A percentile compares a stretch with the other conserved stretches of the same genome.
Conservation (phyloP, 2,797 vertebrate genomes). For the Ambastaia sidthimunki region DNA sequence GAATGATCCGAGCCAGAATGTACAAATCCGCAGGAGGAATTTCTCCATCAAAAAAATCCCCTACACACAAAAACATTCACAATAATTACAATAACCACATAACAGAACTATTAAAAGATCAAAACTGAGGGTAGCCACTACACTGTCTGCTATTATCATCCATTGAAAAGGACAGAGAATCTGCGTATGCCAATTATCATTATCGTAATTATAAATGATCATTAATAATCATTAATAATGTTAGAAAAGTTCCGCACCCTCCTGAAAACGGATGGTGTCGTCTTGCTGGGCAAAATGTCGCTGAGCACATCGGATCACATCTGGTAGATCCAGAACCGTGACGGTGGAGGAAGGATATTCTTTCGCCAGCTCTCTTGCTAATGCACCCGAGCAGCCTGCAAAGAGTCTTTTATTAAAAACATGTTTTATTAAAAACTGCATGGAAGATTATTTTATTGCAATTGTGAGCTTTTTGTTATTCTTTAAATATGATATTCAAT, state of each 20-base stretch:
- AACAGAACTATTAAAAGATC: neutral
- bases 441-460: too few species aligned
- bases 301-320: constrained; percentile 68
- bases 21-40: constrained; percentile 76
- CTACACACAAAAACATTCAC: constrained; percentile 58
- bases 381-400: constrained; percentile 78
- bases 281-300: constrained; percentile 70
- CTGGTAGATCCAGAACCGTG: constrained; percentile 74
- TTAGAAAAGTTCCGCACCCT: constrained; percentile 63
- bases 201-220: too few species aligned
- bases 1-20: constrained; percentile 76
- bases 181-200: neutral
- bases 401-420: constrained; percentile 23
- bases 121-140: neutral
- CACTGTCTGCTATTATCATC: neutral
- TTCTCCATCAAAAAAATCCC: constrained; percentile 76
- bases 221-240: neutral
- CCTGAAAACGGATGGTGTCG: constrained; percentile 66
- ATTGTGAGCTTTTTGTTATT: too few species aligned
- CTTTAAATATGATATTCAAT: too few species aligned
- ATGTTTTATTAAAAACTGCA: neutral
- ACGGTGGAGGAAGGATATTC: constrained; percentile 73
- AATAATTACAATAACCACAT: neutral
- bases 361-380: constrained; percentile 72
- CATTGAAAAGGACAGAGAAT: neutral